Conservation (phyloP, 2,888 invertebrate species). For the Clanis bilineata region DNA sequence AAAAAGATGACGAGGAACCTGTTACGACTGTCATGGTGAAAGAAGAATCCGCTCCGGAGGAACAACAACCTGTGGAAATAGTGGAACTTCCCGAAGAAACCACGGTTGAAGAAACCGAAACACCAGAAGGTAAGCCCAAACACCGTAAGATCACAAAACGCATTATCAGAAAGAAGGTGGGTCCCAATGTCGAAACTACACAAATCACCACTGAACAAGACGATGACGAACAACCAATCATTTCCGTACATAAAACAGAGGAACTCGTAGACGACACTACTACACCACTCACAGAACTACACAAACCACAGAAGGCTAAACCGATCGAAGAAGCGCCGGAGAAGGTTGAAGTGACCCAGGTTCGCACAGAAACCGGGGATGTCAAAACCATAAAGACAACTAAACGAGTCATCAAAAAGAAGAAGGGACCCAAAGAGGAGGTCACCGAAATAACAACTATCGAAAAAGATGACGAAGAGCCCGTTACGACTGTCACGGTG, state of each 20-base stretch:
- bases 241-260: slow-evolving; percentile 26
- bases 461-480: slow-evolving; percentile 57
- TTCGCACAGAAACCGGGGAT: neutral
- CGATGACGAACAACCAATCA: slow-evolving; percentile 31
- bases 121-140: slow-evolving; percentile 28
- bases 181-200: slow-evolving; percentile 41
- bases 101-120: neutral
- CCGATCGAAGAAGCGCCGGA: neutral
- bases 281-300: slow-evolving; percentile 28
- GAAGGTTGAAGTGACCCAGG: neutral
- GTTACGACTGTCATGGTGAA: slow-evolving; percentile 16
- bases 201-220: slow-evolving; percentile 20
- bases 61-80: neutral
- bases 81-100: neutral
- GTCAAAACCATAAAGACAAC: slow-evolving; percentile 10
- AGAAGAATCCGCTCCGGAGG: slow-evolving; percentile 26
- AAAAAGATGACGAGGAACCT: slow-evolving; percentile 47
- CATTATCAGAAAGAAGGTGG: slow-evolving; percentile 44
- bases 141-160: slow-evolving; percentile 42
- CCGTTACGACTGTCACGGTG: slow-evolving; percentile 42
- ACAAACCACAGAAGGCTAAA: slow-evolving; percentile 24
- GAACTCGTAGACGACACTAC: slow-evolving; percentile 24
- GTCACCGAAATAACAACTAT: slow-evolving; percentile 33
- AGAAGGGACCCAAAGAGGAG: slow-evolving; percentile 35
- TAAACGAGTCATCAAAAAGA: slow-evolving; percentile 37